phyloP scores from a whole-genome alignment of 2,113 vertebrate genomes.

The Lonchura striata region DNA sequence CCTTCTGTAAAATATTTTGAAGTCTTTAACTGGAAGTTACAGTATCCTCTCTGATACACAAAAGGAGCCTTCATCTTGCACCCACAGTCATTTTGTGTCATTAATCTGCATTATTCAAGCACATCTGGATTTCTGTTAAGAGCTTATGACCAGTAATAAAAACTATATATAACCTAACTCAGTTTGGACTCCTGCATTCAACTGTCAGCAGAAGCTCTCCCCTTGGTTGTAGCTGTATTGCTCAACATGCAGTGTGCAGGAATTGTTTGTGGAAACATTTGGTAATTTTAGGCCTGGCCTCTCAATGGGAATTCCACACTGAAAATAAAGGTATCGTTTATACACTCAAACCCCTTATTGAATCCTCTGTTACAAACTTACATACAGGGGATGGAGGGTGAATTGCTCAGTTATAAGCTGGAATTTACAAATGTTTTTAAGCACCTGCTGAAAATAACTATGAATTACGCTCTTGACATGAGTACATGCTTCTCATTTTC shows the following conservation, averaged over 20 bases:
- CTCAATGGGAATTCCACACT: conserved; percentile 38
- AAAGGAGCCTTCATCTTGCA: background rate
- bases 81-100: background rate
- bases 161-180: background rate
- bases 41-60: background rate
- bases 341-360: background rate
- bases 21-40: background rate
- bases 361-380: background rate
- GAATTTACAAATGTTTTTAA: conserved; percentile 25
- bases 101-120: background rate
- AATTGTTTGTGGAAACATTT: conserved; percentile 52
- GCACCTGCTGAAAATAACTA: conserved; percentile 37
- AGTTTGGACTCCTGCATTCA: background rate
- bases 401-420: conserved; percentile 2
- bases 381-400: background rate
- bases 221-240: background rate
- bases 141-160: background rate
- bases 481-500: background rate
- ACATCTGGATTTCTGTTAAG: conserved; percentile 40
- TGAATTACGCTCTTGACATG: conserved; percentile 31
- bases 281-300: conserved; percentile 36
- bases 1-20: background rate
- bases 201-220: background rate
- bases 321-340: conserved; percentile 9
- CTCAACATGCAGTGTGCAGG: background rate